A percentile compares a stretch with the other conserved stretches of the same genome.
These are phyloP conservation scores for Parnassius apollo DNA, from an alignment of 2,888 invertebrate genomes.

Conservation along the genomic window DNA sequence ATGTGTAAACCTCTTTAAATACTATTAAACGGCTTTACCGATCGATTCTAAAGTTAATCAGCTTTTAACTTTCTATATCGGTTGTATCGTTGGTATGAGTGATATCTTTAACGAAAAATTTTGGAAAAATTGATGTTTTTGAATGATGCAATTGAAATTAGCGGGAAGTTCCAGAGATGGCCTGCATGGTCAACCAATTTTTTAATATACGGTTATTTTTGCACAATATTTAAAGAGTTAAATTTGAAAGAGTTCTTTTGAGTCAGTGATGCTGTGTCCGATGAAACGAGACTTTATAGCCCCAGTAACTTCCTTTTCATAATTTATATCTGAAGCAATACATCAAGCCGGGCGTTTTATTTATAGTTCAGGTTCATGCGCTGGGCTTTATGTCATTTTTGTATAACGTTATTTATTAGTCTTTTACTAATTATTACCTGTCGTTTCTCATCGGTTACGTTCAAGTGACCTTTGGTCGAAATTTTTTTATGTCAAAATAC, in stretches of 20 bases:
- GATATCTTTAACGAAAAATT: too few relatives aligned
- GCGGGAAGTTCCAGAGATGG: too few relatives aligned
- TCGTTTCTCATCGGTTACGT: slow-evolving; percentile 25
- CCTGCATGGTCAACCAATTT: too few relatives aligned
- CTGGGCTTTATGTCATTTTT: slow-evolving; percentile 27
- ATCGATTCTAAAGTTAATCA: too few relatives aligned
- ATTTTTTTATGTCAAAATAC: slow-evolving; percentile 22
- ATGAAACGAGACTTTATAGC: slow-evolving; percentile 25
- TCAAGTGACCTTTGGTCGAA: slow-evolving; percentile 26
- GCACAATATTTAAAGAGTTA: neutral
- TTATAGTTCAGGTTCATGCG: slow-evolving; percentile 26
- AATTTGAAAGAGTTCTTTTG: neutral
- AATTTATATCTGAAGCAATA: slow-evolving; percentile 24
- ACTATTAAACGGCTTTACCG: too few relatives aligned
- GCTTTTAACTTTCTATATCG: too few relatives aligned
- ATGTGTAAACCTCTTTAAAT: too few relatives aligned
- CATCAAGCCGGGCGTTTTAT: slow-evolving; percentile 24
- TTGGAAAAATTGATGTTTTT: too few relatives aligned
- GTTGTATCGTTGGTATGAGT: too few relatives aligned
- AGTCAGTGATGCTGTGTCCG: slow-evolving; percentile 5
- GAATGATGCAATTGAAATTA: too few relatives aligned
- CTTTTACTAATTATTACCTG: slow-evolving; percentile 27
- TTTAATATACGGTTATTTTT: too few relatives aligned
- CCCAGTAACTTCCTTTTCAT: slow-evolving; percentile 24
- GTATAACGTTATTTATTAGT: slow-evolving; percentile 27